Evolutionary conservation across 1,140 invertebrate species (phyloP), one percentile per base, ranked within the genome.

Genomic region (Lucilia cuprina): DNA sequence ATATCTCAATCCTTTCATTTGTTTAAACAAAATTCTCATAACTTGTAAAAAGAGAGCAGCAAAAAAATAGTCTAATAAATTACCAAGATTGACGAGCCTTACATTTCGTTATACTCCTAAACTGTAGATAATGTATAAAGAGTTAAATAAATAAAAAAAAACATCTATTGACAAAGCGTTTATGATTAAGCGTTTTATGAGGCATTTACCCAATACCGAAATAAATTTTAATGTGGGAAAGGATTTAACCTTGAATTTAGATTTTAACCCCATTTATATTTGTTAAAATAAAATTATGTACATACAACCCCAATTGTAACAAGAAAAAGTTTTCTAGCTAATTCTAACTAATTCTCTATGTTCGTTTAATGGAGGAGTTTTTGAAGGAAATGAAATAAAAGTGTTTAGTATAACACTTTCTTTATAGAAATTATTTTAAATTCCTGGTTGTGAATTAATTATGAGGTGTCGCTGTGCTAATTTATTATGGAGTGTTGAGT

Each of bases 391-490:
- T 49, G 19, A 50, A 41, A 19, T 19, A 80, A 80, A 41, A 21
- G 41, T 49, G 10, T 41, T 7, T 7, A 41, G 41, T 41, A 41
- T 10, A 41, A 25, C n/a, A 9, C 77, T 80, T 80, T 49, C 41
- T 19, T 41, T 17, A 49, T 30, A 49, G 47, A 80, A 80, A 80
- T 80, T 80, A 80, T 80, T 80, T 80, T 50, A 80, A 80, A 41
- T 80, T 80, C 77, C 77, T 80, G 77, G 77, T 80, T 80, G 77
- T 80, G 77, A 80, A 80, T 80, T 80, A 80, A 80, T 80, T 80
- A 80, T 80, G 25, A 80, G 77, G 77, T 80, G 77, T 80, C 41
- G 77, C 77, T 21, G 55, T 80, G 41, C 47, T 80, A 80, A 80
- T 80, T 12, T 50, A 80, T 80, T 80, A 80, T 49, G 77, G 77